Percentiles rank a stretch among this genome's conserved stretches.
Conservation (phyloP, 1,140 invertebrate species). For the Steinernema feltiae region DNA sequence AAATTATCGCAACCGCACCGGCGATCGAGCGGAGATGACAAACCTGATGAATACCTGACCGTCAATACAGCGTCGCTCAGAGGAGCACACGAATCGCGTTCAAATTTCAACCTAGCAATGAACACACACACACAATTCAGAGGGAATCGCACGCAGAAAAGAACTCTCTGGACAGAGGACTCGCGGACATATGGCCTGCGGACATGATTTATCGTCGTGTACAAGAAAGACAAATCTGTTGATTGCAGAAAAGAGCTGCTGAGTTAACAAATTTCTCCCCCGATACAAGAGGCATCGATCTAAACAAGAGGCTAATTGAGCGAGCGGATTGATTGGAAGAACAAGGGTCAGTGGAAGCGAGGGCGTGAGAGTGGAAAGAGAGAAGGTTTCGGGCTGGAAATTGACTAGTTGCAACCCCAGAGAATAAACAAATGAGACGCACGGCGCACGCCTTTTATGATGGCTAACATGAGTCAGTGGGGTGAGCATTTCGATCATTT, state of each 20-base stretch:
- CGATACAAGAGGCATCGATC: not conserved
- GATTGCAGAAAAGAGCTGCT: conserved; percentile 9
- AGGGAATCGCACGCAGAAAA: too few species aligned
- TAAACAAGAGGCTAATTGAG: not conserved
- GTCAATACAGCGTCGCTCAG: too few species aligned
- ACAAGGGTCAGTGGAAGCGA: not conserved
- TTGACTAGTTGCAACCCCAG: too few species aligned
- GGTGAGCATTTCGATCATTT: too few species aligned
- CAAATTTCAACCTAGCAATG: too few species aligned
- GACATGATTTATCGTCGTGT: conserved; percentile 2
- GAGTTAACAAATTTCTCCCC: conserved; percentile 7
- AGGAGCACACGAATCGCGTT: too few species aligned
- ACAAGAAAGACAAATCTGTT: conserved; percentile 13
- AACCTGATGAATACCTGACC: too few species aligned
- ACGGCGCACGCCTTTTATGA: too few species aligned
- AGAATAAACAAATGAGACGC: too few species aligned
- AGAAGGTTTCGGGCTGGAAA: not conserved
- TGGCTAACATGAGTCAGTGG: too few species aligned
- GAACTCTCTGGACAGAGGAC: not conserved
- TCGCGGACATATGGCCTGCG: conserved; percentile 4
- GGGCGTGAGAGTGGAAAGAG: not conserved
- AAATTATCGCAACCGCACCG: not conserved
- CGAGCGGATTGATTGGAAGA: not conserved
- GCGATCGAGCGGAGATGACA: not conserved
- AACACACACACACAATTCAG: too few species aligned